Conservation (phyloP, 1,140 invertebrate species). For the Bilobella aurantiaca region DNA sequence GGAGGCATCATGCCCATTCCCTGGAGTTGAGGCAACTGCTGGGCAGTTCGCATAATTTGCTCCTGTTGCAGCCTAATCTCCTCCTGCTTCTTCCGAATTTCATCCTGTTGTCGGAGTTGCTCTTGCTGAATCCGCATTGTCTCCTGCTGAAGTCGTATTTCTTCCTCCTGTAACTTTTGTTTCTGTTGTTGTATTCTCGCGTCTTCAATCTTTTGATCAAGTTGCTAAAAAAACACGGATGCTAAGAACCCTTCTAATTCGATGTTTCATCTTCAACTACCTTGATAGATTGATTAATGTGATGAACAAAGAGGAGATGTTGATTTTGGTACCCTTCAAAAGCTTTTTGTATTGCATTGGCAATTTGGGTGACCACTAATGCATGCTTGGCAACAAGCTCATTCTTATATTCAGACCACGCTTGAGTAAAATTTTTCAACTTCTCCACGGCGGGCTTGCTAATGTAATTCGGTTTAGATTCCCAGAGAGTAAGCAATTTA, state of each 20-base stretch:
- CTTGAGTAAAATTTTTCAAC: conserved; percentile 62
- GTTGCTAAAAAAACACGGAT: conserved; percentile 20
- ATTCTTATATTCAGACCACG: conserved; percentile 73
- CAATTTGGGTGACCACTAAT: conserved; percentile 60
- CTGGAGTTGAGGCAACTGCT: conserved; percentile 25
- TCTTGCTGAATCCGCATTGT: neutral
- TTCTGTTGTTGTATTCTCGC: conserved; percentile 47
- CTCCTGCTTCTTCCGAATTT: conserved; percentile 35
- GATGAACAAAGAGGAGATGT: conserved; percentile 86
- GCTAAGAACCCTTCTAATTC: neutral
- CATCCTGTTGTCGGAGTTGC: neutral
- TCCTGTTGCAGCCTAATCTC: conserved; percentile 38
- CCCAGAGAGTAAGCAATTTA: conserved; percentile 79
- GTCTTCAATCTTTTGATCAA: conserved; percentile 33
- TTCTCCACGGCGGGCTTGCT: conserved; percentile 70
- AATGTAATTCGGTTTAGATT: conserved; percentile 91
- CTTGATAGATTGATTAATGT: conserved; percentile 78
- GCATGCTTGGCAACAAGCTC: conserved; percentile 67
- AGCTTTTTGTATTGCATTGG: conserved; percentile 60
- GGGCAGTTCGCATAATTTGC: conserved; percentile 35
- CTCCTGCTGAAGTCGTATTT: neutral
- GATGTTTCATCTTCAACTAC: conserved; percentile 36
- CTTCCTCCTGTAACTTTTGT: conserved; percentile 30
- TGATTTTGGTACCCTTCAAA: conserved; percentile 76
- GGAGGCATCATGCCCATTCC: conserved; percentile 14